These are phyloP conservation scores for Mnemiopsis leidyi DNA, from an alignment of 37 sponge, comb jelly and placozoan species.

Conservation along the genomic window DNA sequence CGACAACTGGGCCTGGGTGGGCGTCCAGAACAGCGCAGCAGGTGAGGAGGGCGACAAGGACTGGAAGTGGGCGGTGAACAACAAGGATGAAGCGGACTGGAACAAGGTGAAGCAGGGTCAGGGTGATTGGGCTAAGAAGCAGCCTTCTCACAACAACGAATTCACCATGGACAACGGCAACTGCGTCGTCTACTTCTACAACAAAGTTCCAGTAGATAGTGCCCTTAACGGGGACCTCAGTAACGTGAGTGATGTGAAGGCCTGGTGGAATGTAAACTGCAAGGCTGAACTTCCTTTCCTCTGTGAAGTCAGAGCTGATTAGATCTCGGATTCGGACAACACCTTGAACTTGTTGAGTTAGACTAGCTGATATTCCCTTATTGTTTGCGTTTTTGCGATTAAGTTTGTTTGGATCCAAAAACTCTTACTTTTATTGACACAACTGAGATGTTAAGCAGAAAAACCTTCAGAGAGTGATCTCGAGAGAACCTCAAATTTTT, in stretches of 20 bases:
- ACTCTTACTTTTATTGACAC: too few relatives aligned
- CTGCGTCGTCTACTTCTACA: conserved; percentile 41
- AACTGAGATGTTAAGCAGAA: too few relatives aligned
- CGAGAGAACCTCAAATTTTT: too few relatives aligned
- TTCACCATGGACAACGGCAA: background rate
- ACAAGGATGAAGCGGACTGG: background rate
- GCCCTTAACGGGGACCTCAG: background rate
- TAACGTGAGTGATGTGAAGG: background rate
- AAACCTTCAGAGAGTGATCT: too few relatives aligned
- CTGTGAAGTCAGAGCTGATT: conserved; percentile 7
- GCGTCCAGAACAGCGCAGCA: background rate
- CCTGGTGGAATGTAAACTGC: conserved; percentile 40
- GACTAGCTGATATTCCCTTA: too few relatives aligned
- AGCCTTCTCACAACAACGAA: background rate
- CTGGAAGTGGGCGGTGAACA: background rate
- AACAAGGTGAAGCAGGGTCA: background rate
- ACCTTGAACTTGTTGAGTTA: too few relatives aligned
- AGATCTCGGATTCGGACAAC: too few relatives aligned
- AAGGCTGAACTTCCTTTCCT: background rate
- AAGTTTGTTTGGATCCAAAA: too few relatives aligned
- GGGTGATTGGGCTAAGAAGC: background rate
- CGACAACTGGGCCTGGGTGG: conserved; percentile 61
- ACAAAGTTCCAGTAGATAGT: background rate
- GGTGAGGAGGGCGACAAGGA: background rate
- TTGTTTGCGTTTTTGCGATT: too few relatives aligned